Conservation (phyloP, 1,140 invertebrate genomes). For the Drosophila parvula region DNA sequence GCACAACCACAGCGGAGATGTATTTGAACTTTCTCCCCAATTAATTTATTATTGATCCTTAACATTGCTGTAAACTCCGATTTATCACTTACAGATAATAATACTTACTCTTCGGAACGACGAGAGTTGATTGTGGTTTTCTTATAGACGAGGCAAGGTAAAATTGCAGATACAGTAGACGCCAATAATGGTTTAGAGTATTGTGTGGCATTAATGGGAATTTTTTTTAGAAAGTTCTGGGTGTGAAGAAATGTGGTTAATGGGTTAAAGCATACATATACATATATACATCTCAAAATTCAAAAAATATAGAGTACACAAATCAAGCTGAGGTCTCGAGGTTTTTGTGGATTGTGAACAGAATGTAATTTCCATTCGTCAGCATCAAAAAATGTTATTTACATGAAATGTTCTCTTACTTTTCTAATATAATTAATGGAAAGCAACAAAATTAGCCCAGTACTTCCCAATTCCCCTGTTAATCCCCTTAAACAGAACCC, state of each 20-base stretch:
- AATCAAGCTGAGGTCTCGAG: slow-evolving; percentile 28
- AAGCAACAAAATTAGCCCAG: background rate
- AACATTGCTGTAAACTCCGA: background rate
- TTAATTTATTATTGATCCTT: slow-evolving; percentile 4
- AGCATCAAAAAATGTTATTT: slow-evolving; percentile 20
- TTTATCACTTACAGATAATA: slow-evolving; percentile 31
- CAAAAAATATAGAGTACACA: slow-evolving; percentile 32
- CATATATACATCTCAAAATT: slow-evolving; percentile 55
- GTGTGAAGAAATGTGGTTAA: slow-evolving; percentile 46
- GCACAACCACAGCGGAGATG: background rate
- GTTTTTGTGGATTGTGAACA: slow-evolving; percentile 23
- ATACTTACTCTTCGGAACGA: slow-evolving; percentile 55
- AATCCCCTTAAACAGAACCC: slow-evolving; percentile 1
- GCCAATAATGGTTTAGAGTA: slow-evolving; percentile 68
- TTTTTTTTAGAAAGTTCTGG: slow-evolving; percentile 33
- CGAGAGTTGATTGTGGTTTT: slow-evolving; percentile 20
- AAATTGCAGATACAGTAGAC: slow-evolving; percentile 71
- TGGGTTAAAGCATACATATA: slow-evolving; percentile 52
- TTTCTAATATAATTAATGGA: background rate
- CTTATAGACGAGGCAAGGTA: slow-evolving; percentile 56
- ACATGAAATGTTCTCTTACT: background rate
- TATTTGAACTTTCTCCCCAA: background rate
- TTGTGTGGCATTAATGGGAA: slow-evolving; percentile 52
- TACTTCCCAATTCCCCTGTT: no score
- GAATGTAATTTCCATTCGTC: background rate